Evolutionary conservation across 2,888 invertebrate genomes (phyloP).

Genomic region (Metopia argyrocephala): DNA sequence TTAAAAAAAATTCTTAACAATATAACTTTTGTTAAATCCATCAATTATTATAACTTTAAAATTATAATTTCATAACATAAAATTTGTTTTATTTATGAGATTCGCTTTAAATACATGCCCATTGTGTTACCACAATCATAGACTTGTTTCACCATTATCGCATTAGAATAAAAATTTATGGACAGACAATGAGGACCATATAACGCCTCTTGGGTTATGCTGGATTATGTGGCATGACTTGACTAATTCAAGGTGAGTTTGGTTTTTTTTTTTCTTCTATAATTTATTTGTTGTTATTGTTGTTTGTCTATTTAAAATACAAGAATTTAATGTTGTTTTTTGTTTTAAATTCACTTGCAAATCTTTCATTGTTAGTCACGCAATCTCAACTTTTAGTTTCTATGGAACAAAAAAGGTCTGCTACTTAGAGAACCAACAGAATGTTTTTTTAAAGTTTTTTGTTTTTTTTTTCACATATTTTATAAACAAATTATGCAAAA

Average conservation of each 20-base stretch:
- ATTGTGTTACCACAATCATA: constrained; percentile 18
- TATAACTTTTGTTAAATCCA: too few species aligned
- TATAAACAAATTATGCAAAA: constrained; percentile 10
- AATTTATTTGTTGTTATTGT: constrained; percentile 6
- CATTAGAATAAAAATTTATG: constrained; percentile 31
- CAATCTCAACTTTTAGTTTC: constrained; percentile 38
- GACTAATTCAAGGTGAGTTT: constrained; percentile 55
- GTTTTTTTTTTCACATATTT: constrained; percentile 6
- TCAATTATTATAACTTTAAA: too few species aligned
- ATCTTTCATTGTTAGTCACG: constrained; percentile 45
- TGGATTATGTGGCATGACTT: constrained; percentile 48
- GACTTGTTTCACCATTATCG: background rate
- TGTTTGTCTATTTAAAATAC: constrained; percentile 30
- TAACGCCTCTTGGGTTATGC: constrained; percentile 48
- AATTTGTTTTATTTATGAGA: too few species aligned
- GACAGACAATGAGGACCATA: constrained; percentile 36
- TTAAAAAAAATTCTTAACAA: too few species aligned
- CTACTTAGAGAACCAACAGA: background rate
- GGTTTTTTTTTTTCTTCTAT: background rate
- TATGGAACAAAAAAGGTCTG: background rate
- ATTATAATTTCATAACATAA: too few species aligned
- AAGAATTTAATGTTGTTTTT: constrained; percentile 49
- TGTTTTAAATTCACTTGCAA: constrained; percentile 38
- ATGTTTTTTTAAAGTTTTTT: background rate
- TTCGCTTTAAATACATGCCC: background rate